A percentile compares a stretch with the other conserved stretches of the same genome.
These are phyloP conservation scores for Anguilla megastoma DNA, from an alignment of 2,797 vertebrate genomes.

Conservation along the genomic window DNA sequence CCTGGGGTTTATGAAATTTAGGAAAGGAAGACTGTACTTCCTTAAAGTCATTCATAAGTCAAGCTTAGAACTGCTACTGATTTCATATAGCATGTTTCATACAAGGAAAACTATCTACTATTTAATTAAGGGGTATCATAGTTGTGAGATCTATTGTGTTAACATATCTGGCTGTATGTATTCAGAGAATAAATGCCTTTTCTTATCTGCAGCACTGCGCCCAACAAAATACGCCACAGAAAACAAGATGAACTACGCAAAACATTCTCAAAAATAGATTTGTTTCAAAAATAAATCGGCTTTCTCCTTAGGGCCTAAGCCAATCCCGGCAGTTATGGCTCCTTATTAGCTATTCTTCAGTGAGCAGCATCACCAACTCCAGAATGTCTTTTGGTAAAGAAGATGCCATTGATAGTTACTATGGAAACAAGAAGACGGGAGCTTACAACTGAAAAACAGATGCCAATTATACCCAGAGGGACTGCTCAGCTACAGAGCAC, in stretches of 20 bases:
- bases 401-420: conserved; percentile 40
- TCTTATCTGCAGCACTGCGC: background rate
- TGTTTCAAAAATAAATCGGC: background rate
- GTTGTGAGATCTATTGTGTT: background rate
- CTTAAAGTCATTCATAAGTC: background rate
- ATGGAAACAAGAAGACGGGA: conserved; percentile 36
- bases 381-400: conserved; percentile 5
- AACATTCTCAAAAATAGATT: conserved; percentile 13
- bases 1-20: background rate
- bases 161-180: background rate
- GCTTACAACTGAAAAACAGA: conserved; percentile 31
- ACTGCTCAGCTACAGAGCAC: conserved; percentile 36
- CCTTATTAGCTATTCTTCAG: background rate
- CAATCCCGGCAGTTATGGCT: conserved; percentile 9
- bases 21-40: background rate
- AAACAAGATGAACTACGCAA: background rate
- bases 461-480: conserved; percentile 48
- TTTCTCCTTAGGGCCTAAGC: background rate
- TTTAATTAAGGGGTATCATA: background rate
- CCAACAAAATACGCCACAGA: background rate
- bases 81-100: background rate
- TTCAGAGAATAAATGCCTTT: background rate
- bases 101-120: background rate
- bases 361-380: conserved; percentile 18
- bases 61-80: background rate